Evolutionary conservation across 2,888 invertebrate genomes (phyloP).

Genomic region (Drosophila prostipennis): DNA sequence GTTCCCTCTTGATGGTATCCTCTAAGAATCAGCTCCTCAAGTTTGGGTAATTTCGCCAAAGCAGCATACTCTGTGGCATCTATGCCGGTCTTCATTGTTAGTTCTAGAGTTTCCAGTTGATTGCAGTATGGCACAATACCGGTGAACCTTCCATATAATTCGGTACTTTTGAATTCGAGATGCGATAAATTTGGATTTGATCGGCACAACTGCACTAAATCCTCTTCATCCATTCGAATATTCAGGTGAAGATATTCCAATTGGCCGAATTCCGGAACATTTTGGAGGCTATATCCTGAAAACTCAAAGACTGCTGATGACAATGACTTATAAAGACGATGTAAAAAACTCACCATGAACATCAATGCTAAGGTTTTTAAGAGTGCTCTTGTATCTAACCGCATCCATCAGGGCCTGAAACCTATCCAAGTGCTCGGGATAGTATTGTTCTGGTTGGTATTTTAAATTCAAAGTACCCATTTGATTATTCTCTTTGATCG

Average conservation of each 20-base stretch:
- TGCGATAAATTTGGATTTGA: background rate
- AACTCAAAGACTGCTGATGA: background rate
- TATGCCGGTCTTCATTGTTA: background rate
- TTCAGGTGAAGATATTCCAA: background rate
- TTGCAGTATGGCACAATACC: background rate
- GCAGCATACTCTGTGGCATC: background rate
- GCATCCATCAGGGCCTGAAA: background rate
- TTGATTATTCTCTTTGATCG: background rate
- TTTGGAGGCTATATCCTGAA: background rate
- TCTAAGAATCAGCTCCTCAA: background rate
- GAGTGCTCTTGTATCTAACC: background rate
- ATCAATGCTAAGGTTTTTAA: background rate
- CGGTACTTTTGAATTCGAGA: background rate
- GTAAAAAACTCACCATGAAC: background rate
- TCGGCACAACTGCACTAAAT: background rate
- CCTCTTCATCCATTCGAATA: background rate
- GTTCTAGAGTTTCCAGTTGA: background rate
- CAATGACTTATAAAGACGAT: background rate
- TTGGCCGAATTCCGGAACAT: background rate
- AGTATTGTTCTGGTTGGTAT: background rate
- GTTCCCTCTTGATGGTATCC: background rate
- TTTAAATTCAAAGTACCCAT: fast-evolving
- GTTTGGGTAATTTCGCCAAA: background rate
- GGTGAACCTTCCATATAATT: background rate
- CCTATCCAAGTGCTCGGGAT: background rate